Percentiles rank a stretch among this genome's conserved stretches.
These are phyloP conservation scores for Sericinus montela DNA, from an alignment of 2,888 invertebrate species.

Conservation along the genomic window DNA sequence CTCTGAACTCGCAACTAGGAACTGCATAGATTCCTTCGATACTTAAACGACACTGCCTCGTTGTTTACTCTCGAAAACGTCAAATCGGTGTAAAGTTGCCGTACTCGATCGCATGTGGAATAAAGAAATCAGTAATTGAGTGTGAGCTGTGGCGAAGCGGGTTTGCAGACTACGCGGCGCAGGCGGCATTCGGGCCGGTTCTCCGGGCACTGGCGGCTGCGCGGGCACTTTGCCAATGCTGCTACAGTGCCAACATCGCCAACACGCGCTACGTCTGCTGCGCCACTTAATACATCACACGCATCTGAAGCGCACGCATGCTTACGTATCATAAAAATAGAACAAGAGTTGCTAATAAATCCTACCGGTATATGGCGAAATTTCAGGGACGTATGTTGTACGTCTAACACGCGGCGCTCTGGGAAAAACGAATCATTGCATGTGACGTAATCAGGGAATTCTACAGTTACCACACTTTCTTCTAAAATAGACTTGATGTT, in stretches of 20 bases:
- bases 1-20: slow-evolving; percentile 46
- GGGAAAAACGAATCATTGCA: not conserved
- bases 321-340: slow-evolving; percentile 60
- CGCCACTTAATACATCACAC: slow-evolving; percentile 65
- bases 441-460: slow-evolving; percentile 27
- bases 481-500: slow-evolving; percentile 32
- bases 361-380: slow-evolving; percentile 28
- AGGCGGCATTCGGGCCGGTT: slow-evolving; percentile 59
- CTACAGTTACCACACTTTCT: slow-evolving; percentile 25
- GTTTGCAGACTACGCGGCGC: slow-evolving; percentile 37
- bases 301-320: slow-evolving; percentile 38
- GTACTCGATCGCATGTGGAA: slow-evolving; percentile 6
- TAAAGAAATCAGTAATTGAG: slow-evolving; percentile 1
- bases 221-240: slow-evolving; percentile 65
- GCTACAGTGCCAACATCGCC: slow-evolving; percentile 13
- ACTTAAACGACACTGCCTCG: slow-evolving; percentile 31
- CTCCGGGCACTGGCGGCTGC: slow-evolving; percentile 63
- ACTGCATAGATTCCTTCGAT: slow-evolving; percentile 38
- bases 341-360: slow-evolving; percentile 47
- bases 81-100: slow-evolving; percentile 3
- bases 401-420: not conserved
- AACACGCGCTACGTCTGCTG: slow-evolving; percentile 35
- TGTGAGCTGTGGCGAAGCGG: slow-evolving; percentile 11
- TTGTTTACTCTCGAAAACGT: slow-evolving; percentile 3
- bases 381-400: slow-evolving; percentile 24